Evolutionary conservation across 1,140 invertebrate species (phyloP), one percentile per base, ranked within the genome.

Genomic region (Nautilus pompilius): DNA sequence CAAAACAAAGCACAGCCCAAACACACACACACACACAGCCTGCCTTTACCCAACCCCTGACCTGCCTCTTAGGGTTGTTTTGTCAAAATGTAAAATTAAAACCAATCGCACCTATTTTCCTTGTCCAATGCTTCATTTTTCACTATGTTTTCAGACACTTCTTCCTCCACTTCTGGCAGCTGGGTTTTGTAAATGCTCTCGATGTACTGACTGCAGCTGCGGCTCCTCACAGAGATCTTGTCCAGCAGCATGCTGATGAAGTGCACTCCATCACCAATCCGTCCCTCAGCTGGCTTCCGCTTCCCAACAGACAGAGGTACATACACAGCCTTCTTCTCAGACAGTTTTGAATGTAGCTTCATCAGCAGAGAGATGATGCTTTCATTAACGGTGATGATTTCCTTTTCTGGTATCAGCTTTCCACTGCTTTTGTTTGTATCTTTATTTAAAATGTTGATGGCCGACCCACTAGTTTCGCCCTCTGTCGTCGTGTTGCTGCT

Each of bases 321-420:
- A 77, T 78, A 78, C 20, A 62, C 93, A 75, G 95, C 91, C 5
- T 91, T 87, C 36, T 88, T 84, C 4, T 90, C 91, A 0, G 91
- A 91, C 15, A 97, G 82, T 78, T 96, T 93, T 0, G 92, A 92
- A 81, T 98, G 94, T n/a, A 98, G 84, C 80, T 94, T 95, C 10
- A 98, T 84, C 26, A 98, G 83, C 36, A 98, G 83, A 0, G 93
- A 94, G 66, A 98, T 89, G 57, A 98, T 93, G 63, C 92, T 96
- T 80, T 98, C 95, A 70, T 93, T 91, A 4, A 85, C 58, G 69
- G n/a, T n/a, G n/a, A n/a, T n/a, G n/a, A n/a, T n/a, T n/a, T n/a
- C n/a, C n/a, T n/a, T n/a, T n/a, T n/a, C n/a, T n/a, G n/a, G n/a
- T n/a, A n/a, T n/a, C n/a, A n/a, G n/a, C n/a, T n/a, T n/a, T n/a